phyloP scores from a whole-genome alignment of 2,113 vertebrate species.

The Pongo abelii region DNA sequence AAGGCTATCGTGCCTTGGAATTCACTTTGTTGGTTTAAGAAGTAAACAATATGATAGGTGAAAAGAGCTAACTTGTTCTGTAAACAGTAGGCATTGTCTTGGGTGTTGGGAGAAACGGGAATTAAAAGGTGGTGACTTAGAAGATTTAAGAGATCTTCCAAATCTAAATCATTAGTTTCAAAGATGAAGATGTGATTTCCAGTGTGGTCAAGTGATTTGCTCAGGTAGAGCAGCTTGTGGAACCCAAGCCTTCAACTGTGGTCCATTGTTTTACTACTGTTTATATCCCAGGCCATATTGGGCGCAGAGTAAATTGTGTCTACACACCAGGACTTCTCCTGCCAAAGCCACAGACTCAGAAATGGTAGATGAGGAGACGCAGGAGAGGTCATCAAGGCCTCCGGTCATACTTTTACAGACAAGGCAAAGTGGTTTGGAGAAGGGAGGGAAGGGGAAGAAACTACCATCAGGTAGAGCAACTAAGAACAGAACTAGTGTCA shows the following conservation, averaged over 20 bases:
- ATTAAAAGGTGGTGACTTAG: background rate
- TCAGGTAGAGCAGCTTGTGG: background rate
- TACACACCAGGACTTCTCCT: background rate
- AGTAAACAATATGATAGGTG: background rate
- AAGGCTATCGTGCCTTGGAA: background rate
- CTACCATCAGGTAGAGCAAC: background rate
- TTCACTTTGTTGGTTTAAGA: background rate
- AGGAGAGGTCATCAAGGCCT: background rate
- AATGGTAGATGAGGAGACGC: accelerated
- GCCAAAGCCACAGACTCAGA: background rate
- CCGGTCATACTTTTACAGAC: background rate
- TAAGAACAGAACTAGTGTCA: background rate
- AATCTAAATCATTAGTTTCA: background rate
- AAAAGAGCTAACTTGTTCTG: background rate
- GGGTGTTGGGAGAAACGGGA: background rate
- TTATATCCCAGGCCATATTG: no score
- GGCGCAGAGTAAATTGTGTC: no score
- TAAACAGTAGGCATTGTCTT: background rate
- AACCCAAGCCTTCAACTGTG: background rate
- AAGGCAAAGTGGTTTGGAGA: background rate
- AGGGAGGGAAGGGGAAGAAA: background rate
- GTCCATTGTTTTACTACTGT: no score
- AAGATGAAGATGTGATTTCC: background rate
- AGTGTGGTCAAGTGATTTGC: background rate
- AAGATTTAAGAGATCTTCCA: background rate